Evolutionary conservation across 2,888 invertebrate species (phyloP).

Genomic region (Electrophaes corylata): DNA sequence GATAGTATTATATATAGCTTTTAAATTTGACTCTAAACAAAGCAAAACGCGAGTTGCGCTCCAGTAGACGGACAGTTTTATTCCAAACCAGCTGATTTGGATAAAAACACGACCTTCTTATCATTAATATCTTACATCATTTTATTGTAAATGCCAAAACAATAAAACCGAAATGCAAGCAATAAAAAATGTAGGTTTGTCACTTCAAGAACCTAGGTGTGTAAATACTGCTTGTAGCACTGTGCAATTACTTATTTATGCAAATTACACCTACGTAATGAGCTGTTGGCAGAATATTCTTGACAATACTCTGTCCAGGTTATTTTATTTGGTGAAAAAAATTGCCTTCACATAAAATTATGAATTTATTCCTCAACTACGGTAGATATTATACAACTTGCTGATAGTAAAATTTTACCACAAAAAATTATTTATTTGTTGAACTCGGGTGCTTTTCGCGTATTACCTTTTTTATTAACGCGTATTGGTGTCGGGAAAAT

Average conservation of each 20-base stretch:
- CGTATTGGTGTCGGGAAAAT: no score
- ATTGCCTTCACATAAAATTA: no score
- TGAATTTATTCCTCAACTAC: no score
- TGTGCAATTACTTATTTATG: conserved; percentile 18
- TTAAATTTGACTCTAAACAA: no score
- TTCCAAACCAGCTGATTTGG: background rate
- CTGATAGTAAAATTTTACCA: no score
- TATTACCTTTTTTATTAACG: no score
- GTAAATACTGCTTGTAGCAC: conserved; percentile 19
- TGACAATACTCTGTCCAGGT: background rate
- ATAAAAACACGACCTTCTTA: conserved; percentile 23
- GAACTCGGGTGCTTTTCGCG: no score
- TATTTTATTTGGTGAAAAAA: background rate
- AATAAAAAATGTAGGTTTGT: background rate
- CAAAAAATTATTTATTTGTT: no score
- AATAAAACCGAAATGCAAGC: conserved; percentile 19
- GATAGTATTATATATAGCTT: no score
- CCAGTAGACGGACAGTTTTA: background rate
- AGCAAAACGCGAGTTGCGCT: background rate
- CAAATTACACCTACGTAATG: conserved; percentile 7
- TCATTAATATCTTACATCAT: background rate
- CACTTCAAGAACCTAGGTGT: conserved; percentile 7
- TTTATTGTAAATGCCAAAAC: conserved; percentile 31
- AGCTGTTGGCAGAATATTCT: background rate
- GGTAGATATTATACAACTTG: no score